phyloP scores from a whole-genome alignment of 2,888 invertebrate genomes.

The Aricia artaxerxes region DNA sequence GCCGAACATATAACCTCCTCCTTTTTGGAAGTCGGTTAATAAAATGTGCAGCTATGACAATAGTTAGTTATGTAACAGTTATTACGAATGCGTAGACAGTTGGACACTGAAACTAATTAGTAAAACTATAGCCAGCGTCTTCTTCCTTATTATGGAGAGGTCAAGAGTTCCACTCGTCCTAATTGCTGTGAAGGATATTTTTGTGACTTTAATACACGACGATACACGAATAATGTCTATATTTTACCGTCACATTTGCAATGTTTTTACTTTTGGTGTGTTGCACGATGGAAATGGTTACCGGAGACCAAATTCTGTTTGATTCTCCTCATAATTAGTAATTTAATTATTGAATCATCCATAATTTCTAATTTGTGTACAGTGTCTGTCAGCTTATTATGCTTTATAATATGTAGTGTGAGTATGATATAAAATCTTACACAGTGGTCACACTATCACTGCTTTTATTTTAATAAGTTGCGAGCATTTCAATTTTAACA shows the following conservation, averaged over 20 bases:
- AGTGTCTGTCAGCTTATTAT: no score
- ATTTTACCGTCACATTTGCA: background rate
- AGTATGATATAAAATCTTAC: no score
- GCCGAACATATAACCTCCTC: no score
- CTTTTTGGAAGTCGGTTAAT: no score
- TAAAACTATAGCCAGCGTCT: conserved; percentile 5
- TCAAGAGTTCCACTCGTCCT: conserved; percentile 28
- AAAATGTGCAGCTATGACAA: background rate
- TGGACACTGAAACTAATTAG: conserved; percentile 27
- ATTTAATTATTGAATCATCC: no score
- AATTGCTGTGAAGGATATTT: conserved; percentile 28
- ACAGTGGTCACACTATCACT: no score
- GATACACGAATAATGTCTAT: conserved; percentile 2
- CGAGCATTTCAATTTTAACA: background rate
- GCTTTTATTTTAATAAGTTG: background rate
- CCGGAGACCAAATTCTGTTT: background rate
- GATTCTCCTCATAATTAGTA: no score
- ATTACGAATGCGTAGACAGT: background rate
- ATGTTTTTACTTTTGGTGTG: background rate
- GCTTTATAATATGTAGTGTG: no score
- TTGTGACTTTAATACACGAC: conserved; percentile 13
- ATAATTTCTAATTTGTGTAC: no score
- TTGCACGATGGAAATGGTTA: background rate
- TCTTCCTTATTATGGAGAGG: conserved; percentile 27
- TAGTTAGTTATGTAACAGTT: background rate